phyloP scores from a whole-genome alignment of 1,140 invertebrate species.

The Andrena cerasifolii region DNA sequence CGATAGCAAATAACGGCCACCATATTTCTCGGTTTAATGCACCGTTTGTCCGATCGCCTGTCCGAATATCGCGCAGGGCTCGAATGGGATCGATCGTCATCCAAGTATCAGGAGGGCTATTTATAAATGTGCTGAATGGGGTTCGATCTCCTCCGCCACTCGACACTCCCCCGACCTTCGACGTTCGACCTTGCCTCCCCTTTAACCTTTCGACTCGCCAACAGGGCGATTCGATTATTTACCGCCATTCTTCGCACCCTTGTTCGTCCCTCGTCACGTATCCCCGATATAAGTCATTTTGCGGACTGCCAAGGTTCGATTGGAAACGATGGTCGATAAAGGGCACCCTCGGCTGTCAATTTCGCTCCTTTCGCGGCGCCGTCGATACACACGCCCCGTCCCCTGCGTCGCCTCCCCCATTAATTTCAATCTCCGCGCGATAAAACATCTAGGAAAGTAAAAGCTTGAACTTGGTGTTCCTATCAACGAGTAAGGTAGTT shows the following conservation, averaged over 20 bases:
- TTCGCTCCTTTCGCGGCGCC: neutral
- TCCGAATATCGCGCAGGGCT: neutral
- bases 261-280: slow-evolving; percentile 15
- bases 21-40: slow-evolving; percentile 38
- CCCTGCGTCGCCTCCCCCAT: too few relatives aligned
- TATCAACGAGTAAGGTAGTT: too few relatives aligned
- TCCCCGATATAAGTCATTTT: neutral
- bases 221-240: slow-evolving; percentile 41
- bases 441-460: too few relatives aligned
- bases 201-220: slow-evolving; percentile 47
- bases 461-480: too few relatives aligned
- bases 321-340: neutral
- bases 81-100: neutral
- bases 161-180: slow-evolving; percentile 10
- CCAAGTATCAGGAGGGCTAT: neutral
- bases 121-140: slow-evolving; percentile 19
- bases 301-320: neutral
- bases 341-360: neutral
- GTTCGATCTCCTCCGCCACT: neutral
- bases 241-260: slow-evolving; percentile 32
- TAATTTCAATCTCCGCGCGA: too few relatives aligned
- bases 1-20: slow-evolving; percentile 29
- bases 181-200: slow-evolving; percentile 33
- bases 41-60: neutral
- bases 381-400: too few relatives aligned